Conservation (phyloP, 2,888 invertebrate genomes). For the Phaedon cochleariae region DNA sequence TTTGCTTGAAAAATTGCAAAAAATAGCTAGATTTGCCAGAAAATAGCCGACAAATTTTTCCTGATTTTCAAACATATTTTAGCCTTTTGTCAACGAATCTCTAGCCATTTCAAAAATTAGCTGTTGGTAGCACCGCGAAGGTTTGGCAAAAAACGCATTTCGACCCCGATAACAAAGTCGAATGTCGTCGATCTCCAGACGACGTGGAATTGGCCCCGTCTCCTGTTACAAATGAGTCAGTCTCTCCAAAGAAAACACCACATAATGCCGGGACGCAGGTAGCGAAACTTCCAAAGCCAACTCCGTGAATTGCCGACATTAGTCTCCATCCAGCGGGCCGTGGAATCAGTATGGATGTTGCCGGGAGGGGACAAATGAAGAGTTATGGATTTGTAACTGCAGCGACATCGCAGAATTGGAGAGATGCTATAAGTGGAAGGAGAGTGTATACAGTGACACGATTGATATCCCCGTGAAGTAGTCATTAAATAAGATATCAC, state of each 20-base stretch:
- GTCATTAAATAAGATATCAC: too few relatives aligned
- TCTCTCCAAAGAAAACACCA: constrained; percentile 51
- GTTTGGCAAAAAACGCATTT: too few relatives aligned
- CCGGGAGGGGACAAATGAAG: constrained; percentile 58
- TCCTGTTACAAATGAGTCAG: constrained; percentile 60
- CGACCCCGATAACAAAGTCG: constrained; percentile 6
- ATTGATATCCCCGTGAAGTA: too few relatives aligned
- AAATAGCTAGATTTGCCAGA: too few relatives aligned
- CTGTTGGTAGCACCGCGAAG: too few relatives aligned
- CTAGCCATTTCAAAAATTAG: too few relatives aligned
- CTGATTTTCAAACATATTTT: too few relatives aligned
- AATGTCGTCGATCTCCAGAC: constrained; percentile 14
- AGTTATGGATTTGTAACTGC: constrained; percentile 59
- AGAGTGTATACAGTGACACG: too few relatives aligned
- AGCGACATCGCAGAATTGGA: constrained; percentile 41
- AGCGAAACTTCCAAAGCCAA: constrained; percentile 50
- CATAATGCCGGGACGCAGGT: constrained; percentile 50
- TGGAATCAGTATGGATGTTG: constrained; percentile 53
- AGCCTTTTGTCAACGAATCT: too few relatives aligned
- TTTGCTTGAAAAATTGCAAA: too few relatives aligned
- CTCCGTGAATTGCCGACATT: constrained; percentile 59
- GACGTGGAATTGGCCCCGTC: constrained; percentile 44
- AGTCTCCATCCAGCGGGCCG: constrained; percentile 58
- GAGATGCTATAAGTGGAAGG: constrained; percentile 57
- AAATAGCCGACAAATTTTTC: too few relatives aligned